Percentiles rank a stretch among this genome's conserved stretches.
phyloP scores from a whole-genome alignment of 2,797 vertebrate species.

The Pogonophryne albipinna region DNA sequence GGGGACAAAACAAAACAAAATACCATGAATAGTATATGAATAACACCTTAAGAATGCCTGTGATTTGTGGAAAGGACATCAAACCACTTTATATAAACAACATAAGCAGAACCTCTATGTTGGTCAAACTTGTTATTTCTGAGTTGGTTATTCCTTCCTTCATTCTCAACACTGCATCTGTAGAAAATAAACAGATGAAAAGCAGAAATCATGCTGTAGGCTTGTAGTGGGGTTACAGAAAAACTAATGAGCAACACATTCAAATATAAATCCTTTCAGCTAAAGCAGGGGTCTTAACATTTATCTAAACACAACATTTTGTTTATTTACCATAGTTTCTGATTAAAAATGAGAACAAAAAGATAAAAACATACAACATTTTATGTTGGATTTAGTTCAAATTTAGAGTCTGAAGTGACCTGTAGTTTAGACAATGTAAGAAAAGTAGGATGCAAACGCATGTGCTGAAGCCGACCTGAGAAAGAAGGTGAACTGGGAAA shows the following conservation, averaged over 20 bases:
- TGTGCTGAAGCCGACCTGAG: background rate
- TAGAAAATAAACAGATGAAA: conserved; percentile 10
- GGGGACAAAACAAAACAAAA: conserved; percentile 41
- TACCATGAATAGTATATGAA: conserved; percentile 48
- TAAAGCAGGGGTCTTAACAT: conserved; percentile 3
- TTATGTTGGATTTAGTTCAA: background rate
- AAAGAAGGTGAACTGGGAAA: background rate
- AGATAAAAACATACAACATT: background rate
- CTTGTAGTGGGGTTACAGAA: background rate
- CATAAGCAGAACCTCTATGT: background rate
- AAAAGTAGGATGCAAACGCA: background rate
- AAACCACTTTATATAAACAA: conserved; percentile 2
- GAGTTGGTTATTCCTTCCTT: conserved; percentile 1
- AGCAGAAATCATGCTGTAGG: conserved; percentile 5
- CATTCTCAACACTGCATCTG: conserved; percentile 16
- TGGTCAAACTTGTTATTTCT: conserved; percentile 23
- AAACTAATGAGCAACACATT: conserved; percentile 25
- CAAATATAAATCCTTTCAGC: background rate
- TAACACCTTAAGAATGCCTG: conserved; percentile 43
- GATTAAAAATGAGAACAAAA: too few species aligned
- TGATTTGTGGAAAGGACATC: conserved; percentile 26
- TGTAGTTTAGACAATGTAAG: background rate
- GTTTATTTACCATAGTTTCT: background rate
- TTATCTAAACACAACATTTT: conserved; percentile 1
- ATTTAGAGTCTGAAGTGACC: background rate